Evolutionary conservation across 35 echinoderm and acorn worm species (phyloP).

Genomic region (Nesometra sesokonis): DNA sequence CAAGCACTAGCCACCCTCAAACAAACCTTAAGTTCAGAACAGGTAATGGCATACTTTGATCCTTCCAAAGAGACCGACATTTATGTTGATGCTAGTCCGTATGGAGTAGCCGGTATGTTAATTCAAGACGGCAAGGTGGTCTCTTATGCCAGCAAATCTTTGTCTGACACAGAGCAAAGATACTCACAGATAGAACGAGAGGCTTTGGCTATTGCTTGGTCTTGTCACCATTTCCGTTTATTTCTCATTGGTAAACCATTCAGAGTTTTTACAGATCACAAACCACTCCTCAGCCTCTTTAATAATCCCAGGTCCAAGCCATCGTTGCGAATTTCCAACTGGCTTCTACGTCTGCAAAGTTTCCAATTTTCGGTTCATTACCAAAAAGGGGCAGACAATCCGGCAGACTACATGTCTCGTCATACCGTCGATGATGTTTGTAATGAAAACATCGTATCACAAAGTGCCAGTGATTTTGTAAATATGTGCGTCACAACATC

Average conservation of each 20-base stretch:
- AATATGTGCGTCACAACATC: background rate
- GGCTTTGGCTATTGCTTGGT: background rate
- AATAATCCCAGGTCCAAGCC: background rate
- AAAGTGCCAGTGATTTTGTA: background rate
- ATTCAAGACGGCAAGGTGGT: background rate
- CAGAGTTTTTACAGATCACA: background rate
- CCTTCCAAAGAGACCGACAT: background rate
- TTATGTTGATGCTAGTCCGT: conserved; percentile 24
- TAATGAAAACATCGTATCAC: background rate
- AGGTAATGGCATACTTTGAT: conserved; percentile 29
- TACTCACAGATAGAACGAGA: background rate
- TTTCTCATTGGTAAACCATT: background rate
- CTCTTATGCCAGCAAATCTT: background rate
- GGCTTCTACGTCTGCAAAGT: conserved; percentile 18
- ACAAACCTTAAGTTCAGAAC: conserved; percentile 5
- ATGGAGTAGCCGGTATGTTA: conserved; percentile 19
- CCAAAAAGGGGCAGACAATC: conserved; percentile 35
- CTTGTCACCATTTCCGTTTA: background rate
- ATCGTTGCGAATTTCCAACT: background rate
- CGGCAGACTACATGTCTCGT: background rate
- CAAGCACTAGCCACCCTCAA: conserved; percentile 43
- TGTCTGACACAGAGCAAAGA: background rate
- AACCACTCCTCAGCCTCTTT: background rate
- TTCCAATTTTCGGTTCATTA: conserved; percentile 45
- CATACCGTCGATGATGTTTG: background rate